Conservation (phyloP, 1,140 invertebrate genomes). For the Microvelia longipes region DNA sequence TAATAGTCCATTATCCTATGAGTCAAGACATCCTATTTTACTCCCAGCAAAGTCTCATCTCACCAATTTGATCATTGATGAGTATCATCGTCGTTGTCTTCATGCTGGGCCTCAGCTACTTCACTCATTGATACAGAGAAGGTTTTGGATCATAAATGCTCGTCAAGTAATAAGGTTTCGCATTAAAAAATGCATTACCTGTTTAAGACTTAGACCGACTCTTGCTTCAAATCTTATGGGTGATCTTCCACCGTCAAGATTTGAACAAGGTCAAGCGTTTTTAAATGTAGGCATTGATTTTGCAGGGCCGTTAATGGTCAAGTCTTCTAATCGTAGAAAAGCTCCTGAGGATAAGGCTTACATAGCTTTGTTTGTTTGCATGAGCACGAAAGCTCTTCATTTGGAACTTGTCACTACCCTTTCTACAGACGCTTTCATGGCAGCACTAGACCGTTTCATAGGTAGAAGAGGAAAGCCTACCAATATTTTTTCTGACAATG, state of each 20-base stretch:
- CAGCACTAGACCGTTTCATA: constrained; percentile 21
- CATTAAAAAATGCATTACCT: constrained; percentile 23
- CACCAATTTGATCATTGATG: not conserved
- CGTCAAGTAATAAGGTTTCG: constrained; percentile 14
- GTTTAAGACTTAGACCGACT: constrained; percentile 11
- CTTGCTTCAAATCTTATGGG: constrained; percentile 17
- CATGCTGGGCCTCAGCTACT: constrained; percentile 14
- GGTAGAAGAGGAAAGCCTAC: not conserved
- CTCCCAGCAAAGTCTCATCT: not conserved
- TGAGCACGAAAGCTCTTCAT: constrained; percentile 21
- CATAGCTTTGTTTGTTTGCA: constrained; percentile 22
- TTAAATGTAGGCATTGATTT: constrained; percentile 18
- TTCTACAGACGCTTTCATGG: constrained; percentile 19
- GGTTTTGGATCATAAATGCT: constrained; percentile 25
- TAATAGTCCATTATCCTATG: not conserved
- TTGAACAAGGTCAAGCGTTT: constrained; percentile 13
- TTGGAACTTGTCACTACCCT: constrained; percentile 21
- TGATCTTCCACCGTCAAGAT: constrained; percentile 18
- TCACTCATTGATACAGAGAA: constrained; percentile 19
- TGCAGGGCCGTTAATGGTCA: constrained; percentile 18
- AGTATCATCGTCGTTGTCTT: not conserved
- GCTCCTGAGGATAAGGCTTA: constrained; percentile 22
- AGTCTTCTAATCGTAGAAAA: constrained; percentile 14
- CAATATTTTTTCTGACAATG: constrained; percentile 23
- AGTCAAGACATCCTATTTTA: not conserved